Evolutionary conservation across 1,140 invertebrate genomes (phyloP), one percentile per base, ranked within the genome.

Genomic region (Manduca sexta): DNA sequence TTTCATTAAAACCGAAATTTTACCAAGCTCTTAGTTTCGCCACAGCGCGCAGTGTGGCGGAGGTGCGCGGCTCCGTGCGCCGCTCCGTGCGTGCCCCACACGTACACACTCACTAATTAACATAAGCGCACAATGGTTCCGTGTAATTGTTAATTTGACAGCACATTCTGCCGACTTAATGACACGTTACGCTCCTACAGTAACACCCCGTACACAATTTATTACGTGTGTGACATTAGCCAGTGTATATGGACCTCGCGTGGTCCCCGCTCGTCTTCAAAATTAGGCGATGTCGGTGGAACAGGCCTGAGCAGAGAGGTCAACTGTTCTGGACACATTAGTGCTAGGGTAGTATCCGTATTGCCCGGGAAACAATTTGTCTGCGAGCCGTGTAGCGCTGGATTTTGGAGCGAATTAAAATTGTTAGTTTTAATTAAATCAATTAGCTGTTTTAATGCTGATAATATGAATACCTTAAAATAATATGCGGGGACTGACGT

Each of bases 71-170:
- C n/a, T n/a, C n/a, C n/a, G n/a, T n/a, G n/a, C n/a, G n/a, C n/a
- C 48, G 54, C 31, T 29, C 34, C 49, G 44, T 8, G 43, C 45
- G 44, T 42, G 41, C 61, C 62, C 57, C 21, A 26, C 21, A 26
- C 21, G 8, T 26, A 26, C 61, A 62, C 69, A 74, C 75, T 75
- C 67, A 67, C 75, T 75, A 77, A 82, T 82, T 77, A 82, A 76
- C 79, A 79, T 78, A 73, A 60, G 71, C 61, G 65, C 66, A 69
- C 69, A 64, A 64, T 73, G 68, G 66, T 66, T 71, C 56, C 64
- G 59, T 58, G 65, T 83, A 83, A 83, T 83, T 83, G 79, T 83
- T 80, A 80, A 83, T 80, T 83, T 80, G 74, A 67, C 65, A 72
- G 66, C 68, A 74, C 76, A 74, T 79, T 77, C 71, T 59, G 57